Percentiles rank a stretch among this genome's conserved stretches.
Conservation (phyloP, 2,113 vertebrate species). For the Festucalex cinctus region DNA sequence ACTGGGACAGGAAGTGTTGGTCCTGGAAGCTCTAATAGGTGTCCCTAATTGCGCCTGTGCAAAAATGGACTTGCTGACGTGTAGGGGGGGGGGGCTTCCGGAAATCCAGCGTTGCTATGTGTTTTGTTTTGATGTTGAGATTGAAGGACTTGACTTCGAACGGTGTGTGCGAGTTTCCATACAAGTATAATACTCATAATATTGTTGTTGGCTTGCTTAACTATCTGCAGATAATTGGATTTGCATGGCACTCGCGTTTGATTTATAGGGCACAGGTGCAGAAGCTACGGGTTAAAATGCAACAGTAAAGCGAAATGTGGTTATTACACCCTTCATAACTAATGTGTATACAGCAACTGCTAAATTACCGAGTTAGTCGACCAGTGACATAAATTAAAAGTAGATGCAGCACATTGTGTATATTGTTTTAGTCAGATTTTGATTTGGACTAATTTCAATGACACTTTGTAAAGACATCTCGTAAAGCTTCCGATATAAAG, state of each 20-base stretch:
- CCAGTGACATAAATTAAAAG: too few species aligned
- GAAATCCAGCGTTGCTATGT: background rate
- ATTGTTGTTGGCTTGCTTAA: background rate
- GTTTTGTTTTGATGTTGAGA: background rate
- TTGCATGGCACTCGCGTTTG: background rate
- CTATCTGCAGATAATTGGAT: background rate
- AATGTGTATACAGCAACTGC: too few species aligned
- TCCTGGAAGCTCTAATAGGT: conserved; percentile 50
- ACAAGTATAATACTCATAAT: background rate
- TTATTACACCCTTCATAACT: too few species aligned
- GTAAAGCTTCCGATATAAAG: too few species aligned
- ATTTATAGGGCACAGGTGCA: background rate
- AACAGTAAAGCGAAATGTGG: background rate
- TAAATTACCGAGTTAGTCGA: too few species aligned
- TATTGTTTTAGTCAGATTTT: too few species aligned
- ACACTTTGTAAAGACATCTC: too few species aligned
- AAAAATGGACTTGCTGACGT: conserved; percentile 46
- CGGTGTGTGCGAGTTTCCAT: conserved; percentile 27
- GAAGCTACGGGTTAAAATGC: background rate
- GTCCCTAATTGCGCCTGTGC: conserved; percentile 60
- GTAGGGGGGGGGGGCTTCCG: background rate
- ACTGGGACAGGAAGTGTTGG: conserved; percentile 56
- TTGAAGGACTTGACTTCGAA: background rate
- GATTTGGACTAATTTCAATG: too few species aligned
- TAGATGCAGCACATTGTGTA: too few species aligned